Percentiles rank a stretch among this genome's conserved stretches.
These are phyloP conservation scores for Balanococcus diminutus DNA, from an alignment of 2,888 invertebrate genomes.

Conservation along the genomic window DNA sequence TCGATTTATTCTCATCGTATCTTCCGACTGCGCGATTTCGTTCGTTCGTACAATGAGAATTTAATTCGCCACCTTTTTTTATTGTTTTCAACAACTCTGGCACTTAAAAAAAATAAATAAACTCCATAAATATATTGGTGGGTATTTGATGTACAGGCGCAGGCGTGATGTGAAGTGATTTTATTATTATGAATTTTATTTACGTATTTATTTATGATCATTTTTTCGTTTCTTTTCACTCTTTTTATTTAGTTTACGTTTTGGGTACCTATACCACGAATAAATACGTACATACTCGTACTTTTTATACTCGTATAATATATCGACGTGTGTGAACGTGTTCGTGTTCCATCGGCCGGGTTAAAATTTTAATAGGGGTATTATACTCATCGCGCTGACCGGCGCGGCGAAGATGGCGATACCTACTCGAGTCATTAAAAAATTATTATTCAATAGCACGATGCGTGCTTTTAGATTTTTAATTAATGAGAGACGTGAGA, in stretches of 20 bases:
- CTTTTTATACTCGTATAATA: neutral
- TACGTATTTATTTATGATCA: conserved; percentile 16
- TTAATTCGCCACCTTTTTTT: neutral
- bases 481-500: conserved; percentile 31
- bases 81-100: neutral
- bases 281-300: neutral
- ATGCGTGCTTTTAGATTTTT: conserved; percentile 28
- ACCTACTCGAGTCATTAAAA: neutral
- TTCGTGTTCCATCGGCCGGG: neutral
- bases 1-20: neutral
- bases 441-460: conserved; percentile 27
- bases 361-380: conserved; percentile 14
- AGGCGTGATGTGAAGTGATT: neutral
- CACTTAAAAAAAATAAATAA: neutral
- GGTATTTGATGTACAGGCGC: neutral
- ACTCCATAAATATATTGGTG: too few relatives aligned
- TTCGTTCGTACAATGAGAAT: neutral
- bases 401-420: neutral
- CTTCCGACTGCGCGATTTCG: neutral
- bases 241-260: neutral
- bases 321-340: neutral
- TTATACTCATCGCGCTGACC: neutral
- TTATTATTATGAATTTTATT: conserved; percentile 12
- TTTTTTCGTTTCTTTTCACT: neutral
- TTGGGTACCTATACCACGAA: too few relatives aligned